Percentiles rank a stretch among this genome's conserved stretches.
Evolutionary conservation across 2,888 invertebrate species (phyloP).

Genomic region (Spilosoma lubricipeda): DNA sequence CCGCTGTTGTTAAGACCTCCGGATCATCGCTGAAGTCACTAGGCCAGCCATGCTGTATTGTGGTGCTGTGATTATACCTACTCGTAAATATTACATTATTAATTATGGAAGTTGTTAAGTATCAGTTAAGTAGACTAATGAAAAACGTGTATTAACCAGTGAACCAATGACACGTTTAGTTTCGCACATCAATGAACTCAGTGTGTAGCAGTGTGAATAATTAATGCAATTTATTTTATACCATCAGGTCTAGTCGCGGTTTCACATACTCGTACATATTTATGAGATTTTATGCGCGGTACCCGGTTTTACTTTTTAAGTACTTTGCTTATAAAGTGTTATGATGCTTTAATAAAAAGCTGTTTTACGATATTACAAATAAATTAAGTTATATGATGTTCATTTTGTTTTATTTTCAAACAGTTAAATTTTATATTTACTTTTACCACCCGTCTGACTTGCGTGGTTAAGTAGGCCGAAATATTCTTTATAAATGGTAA

Average conservation of each 20-base stretch:
- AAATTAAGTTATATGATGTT: too few relatives aligned
- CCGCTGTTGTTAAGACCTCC: too few relatives aligned
- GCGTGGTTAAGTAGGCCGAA: too few relatives aligned
- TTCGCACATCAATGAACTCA: neutral
- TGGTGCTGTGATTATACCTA: too few relatives aligned
- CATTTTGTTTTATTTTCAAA: too few relatives aligned
- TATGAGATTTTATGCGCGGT: neutral
- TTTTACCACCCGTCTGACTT: too few relatives aligned
- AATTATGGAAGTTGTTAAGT: neutral
- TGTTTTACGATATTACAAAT: neutral
- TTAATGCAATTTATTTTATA: slow-evolving; percentile 2
- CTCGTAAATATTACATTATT: too few relatives aligned
- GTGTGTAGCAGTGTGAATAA: neutral
- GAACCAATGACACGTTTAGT: neutral
- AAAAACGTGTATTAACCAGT: neutral
- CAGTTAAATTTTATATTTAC: too few relatives aligned
- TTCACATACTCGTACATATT: neutral
- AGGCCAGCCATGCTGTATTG: too few relatives aligned
- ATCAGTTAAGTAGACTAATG: neutral
- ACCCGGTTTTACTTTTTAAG: neutral
- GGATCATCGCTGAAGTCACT: too few relatives aligned
- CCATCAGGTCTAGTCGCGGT: neutral
- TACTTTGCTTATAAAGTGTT: neutral
- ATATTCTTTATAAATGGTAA: too few relatives aligned
- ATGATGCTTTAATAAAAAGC: neutral